Evolutionary conservation across 2,797 vertebrate species (phyloP).

Genomic region (Gouania willdenowi): DNA sequence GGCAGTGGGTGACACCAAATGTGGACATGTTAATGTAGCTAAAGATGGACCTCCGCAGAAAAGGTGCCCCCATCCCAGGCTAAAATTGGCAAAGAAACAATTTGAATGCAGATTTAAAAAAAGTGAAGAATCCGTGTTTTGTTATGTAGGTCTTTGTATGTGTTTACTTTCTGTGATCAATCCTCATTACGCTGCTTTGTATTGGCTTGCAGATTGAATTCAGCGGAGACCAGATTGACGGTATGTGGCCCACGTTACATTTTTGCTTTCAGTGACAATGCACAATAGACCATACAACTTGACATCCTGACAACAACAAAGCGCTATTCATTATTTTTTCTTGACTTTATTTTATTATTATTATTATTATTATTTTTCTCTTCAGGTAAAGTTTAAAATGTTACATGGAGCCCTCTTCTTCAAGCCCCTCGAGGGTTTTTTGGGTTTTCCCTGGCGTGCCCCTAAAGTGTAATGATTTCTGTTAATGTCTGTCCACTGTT

Average conservation of each 20-base stretch:
- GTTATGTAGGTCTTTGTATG: constrained; percentile 1
- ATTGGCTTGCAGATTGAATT: constrained; percentile 67
- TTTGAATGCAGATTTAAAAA: constrained; percentile 15
- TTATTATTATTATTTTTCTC: neutral
- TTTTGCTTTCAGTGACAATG: neutral
- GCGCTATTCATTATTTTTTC: too few relatives aligned
- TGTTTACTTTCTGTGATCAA: neutral
- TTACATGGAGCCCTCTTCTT: too few relatives aligned
- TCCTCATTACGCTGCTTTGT: constrained; percentile 46
- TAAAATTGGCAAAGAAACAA: constrained; percentile 56
- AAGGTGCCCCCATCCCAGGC: constrained; percentile 24
- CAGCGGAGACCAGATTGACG: constrained; percentile 74
- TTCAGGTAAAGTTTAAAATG: too few relatives aligned
- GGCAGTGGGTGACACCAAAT: constrained; percentile 61
- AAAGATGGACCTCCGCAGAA: constrained; percentile 67
- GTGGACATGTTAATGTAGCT: constrained; percentile 72
- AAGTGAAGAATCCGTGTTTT: constrained; percentile 16
- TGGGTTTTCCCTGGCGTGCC: too few relatives aligned
- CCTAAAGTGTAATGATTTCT: too few relatives aligned
- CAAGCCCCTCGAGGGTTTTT: too few relatives aligned
- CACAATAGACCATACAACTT: neutral
- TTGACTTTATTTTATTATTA: too few relatives aligned
- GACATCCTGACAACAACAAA: too few relatives aligned
- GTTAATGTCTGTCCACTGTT: too few relatives aligned
- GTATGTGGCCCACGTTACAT: constrained; percentile 45